phyloP scores from a whole-genome alignment of 2,888 invertebrate species.

The Hartigia nigra region DNA sequence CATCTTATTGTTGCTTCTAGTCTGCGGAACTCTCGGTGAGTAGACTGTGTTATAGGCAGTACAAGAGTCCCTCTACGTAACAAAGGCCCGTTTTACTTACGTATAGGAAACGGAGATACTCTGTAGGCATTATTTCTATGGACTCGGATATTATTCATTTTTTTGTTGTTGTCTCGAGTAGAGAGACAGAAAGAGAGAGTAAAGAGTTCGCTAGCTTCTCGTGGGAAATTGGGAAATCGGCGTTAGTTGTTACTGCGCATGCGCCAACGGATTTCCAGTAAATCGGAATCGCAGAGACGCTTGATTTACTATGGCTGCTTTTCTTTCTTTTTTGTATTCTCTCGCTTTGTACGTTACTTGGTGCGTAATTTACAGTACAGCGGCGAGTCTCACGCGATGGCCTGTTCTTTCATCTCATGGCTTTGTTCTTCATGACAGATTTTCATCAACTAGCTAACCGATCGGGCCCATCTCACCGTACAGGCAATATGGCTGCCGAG shows the following conservation, averaged over 20 bases:
- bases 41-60: conserved; percentile 30
- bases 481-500: neutral
- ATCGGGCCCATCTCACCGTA: neutral
- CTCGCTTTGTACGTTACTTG: neutral
- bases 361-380: neutral
- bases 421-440: neutral
- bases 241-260: neutral
- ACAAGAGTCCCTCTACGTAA: neutral
- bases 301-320: neutral
- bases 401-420: neutral
- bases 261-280: neutral
- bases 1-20: conserved; percentile 39
- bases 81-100: neutral
- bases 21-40: conserved; percentile 55
- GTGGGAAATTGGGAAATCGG: neutral
- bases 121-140: neutral
- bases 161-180: neutral
- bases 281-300: neutral
- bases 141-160: neutral
- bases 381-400: neutral
- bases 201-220: neutral
- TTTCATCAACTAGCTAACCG: neutral
- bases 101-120: neutral
- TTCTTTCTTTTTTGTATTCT: neutral
- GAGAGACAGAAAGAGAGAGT: neutral